Percentiles rank a stretch among this genome's conserved stretches.
phyloP scores from a whole-genome alignment of 2,888 invertebrate genomes.

The Acleris sparsana region DNA sequence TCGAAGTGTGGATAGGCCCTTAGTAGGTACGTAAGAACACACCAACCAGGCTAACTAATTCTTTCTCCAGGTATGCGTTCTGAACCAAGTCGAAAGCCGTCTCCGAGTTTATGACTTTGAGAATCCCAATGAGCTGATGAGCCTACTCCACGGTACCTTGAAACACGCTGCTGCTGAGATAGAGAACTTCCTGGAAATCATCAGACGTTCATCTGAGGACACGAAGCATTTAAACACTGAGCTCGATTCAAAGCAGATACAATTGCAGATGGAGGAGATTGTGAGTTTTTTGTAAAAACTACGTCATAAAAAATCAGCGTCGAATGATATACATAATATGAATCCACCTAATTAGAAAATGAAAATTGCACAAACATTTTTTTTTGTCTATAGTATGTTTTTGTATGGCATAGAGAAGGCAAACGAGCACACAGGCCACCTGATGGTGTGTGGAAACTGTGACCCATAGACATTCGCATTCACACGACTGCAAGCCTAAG shows the following conservation, averaged over 20 bases:
- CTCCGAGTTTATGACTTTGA: slow-evolving; percentile 48
- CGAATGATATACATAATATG: neutral
- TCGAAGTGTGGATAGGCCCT: too few relatives aligned
- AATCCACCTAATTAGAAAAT: too few relatives aligned
- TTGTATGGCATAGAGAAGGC: too few relatives aligned
- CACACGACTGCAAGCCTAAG: too few relatives aligned
- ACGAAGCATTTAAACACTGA: slow-evolving; percentile 52
- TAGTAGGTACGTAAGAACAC: too few relatives aligned
- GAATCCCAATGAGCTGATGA: slow-evolving; percentile 47
- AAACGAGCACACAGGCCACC: too few relatives aligned
- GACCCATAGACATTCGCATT: too few relatives aligned
- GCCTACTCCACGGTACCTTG: slow-evolving; percentile 50
- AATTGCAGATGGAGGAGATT: slow-evolving; percentile 64
- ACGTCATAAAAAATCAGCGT: neutral
- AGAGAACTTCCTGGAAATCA: slow-evolving; percentile 55
- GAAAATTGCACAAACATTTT: too few relatives aligned
- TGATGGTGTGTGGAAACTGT: too few relatives aligned
- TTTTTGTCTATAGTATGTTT: too few relatives aligned
- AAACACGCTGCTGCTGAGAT: slow-evolving; percentile 55
- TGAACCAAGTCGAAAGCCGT: slow-evolving; percentile 51
- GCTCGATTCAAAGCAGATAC: slow-evolving; percentile 59
- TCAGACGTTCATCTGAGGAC: slow-evolving; percentile 44
- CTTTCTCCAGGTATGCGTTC: slow-evolving; percentile 47
- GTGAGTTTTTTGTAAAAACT: slow-evolving; percentile 48
- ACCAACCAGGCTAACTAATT: too few relatives aligned